Base-by-base conservation (phyloP, 2,888 invertebrate species). In the Nomada fabriciana region DNA sequence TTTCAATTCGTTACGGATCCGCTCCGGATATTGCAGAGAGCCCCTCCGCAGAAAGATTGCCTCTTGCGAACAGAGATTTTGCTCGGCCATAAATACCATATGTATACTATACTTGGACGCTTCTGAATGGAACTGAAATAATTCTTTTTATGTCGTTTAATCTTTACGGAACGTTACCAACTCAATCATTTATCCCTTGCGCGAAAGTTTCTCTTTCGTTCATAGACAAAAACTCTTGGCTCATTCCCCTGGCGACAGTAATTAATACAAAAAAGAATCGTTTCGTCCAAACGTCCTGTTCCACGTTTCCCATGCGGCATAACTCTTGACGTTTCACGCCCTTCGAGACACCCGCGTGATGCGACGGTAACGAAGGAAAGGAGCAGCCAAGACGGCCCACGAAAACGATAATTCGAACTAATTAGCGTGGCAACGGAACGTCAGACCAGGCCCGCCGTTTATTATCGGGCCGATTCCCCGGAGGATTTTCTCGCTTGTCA, bases 401-500 rank as follows among this genome's bases (percentile, higher is more conserved):
- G 79, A 69, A 79, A 64, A 61, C 55, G 25, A 60, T 75, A 83
- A 80, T 79, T 76, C 59, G 25, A 72, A 61, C 71, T 80, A 80
- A 84, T 84, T 83, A 76, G 57, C 73, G 64, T 50, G 63, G 60
- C 29, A 36, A 64, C 64, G 69, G 67, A 61, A 67, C 53, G 59
- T 57, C 57, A 29, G 60, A 25, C 13, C 13, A 29, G 13, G 20
- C 15, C 2, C 47, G 43, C 42, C n/a, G 36, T 65, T 82, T 75
- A 73, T 78, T 70, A 73, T 76, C 82, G 71, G 53, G 50, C 68
- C 72, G 57, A 82, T 74, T 77, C 63, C 67, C 63, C 50, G 57
- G 78, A 59, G 69, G 69, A 84, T 82, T 76, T 61, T 82, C 86
- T 79, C 76, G 80, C 76, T 83, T 81, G 85, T 79, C 79, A 74